Percentiles rank a stretch among this genome's conserved stretches.
phyloP scores from a whole-genome alignment of 1,140 invertebrate species.

The Paracyclopina nana region DNA sequence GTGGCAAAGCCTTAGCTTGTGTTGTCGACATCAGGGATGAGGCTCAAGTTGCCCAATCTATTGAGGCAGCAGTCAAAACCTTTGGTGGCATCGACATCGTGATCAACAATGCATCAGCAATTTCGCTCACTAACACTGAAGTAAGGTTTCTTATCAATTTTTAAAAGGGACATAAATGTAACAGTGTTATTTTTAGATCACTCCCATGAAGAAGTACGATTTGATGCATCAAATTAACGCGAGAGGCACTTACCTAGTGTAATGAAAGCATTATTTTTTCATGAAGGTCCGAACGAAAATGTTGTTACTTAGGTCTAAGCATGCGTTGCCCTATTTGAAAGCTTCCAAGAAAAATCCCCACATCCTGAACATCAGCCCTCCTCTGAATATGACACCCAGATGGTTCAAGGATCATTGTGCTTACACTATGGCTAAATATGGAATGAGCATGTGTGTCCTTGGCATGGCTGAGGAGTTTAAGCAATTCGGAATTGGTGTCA shows the following conservation, averaged over 20 bases:
- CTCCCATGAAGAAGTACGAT: constrained; percentile 89
- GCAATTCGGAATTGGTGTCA: constrained; percentile 67
- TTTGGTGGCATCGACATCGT: constrained; percentile 93
- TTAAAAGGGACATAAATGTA: too few species aligned
- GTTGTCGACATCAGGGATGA: constrained; percentile 76
- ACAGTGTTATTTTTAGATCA: too few species aligned
- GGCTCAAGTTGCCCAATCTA: constrained; percentile 52
- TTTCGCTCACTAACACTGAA: constrained; percentile 63
- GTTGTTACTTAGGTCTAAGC: constrained; percentile 48
- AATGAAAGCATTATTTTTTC: constrained; percentile 25
- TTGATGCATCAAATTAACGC: constrained; percentile 81
- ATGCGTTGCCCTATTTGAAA: constrained; percentile 69
- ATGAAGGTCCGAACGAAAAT: neutral
- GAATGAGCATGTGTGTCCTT: constrained; percentile 96
- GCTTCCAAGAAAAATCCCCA: constrained; percentile 55
- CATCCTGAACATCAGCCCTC: constrained; percentile 88
- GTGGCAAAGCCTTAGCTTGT: constrained; percentile 46
- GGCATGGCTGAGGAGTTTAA: constrained; percentile 83
- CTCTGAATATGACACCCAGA: constrained; percentile 61
- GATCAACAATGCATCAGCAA: constrained; percentile 92
- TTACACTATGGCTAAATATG: constrained; percentile 96
- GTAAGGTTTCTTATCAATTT: too few species aligned
- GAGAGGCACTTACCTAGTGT: constrained; percentile 77
- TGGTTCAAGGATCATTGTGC: constrained; percentile 90
- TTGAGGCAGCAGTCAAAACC: constrained; percentile 61